Base-by-base conservation (phyloP, 2,797 vertebrate genomes). In the Buphagus erythrorhynchus region DNA sequence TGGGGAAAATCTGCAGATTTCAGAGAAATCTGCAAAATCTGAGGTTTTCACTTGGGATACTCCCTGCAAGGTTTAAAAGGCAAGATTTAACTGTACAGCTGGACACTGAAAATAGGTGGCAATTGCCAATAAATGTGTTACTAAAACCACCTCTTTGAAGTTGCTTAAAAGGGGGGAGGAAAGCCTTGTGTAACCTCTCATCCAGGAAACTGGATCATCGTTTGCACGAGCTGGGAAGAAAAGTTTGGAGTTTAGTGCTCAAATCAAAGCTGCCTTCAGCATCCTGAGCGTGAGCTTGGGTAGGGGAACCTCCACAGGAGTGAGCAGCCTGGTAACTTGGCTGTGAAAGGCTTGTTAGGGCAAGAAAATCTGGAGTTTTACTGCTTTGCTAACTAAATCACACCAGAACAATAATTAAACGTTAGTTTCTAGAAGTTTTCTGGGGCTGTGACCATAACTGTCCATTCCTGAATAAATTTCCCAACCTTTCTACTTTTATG, bases 161-260 rank as follows among this genome's bases (percentile, higher is more conserved):
- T 65, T 36, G 14, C 8, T 84, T 28, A 31, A 55, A 81, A 21
- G 9, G 3, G 16, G 10, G 2, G 4, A 0, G 1, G 3, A 31
- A 38, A 11, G 0, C 16, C 16, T 61, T 4, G 8, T 52, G 5
- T 5, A 22, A 46, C 10, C 24, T 68, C 46, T 62, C 24, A 31
- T 29, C 12, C 51, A 58, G 49, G 46, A 61, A 90, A n/a, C 3
- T 40, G 42, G 4, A n/a, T n/a, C n/a, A n/a, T n/a, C 16, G n/a
- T 66, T 62, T 63, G 40, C 29, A 76, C 66, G n/a, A 74, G 22
- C 21, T 69, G 28, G 52, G n/a, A 33, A 76, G 72, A 0, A 3
- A 65, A 59, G 12, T 0, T 2, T 20, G 62, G 48, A 58, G 66
- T 16, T 73, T 5, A 26, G 24, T 10, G 31, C 15, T 71, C 19